These are phyloP conservation scores for Drosophila ironensis DNA, from an alignment of 1,140 invertebrate species.

Conservation along the genomic window DNA sequence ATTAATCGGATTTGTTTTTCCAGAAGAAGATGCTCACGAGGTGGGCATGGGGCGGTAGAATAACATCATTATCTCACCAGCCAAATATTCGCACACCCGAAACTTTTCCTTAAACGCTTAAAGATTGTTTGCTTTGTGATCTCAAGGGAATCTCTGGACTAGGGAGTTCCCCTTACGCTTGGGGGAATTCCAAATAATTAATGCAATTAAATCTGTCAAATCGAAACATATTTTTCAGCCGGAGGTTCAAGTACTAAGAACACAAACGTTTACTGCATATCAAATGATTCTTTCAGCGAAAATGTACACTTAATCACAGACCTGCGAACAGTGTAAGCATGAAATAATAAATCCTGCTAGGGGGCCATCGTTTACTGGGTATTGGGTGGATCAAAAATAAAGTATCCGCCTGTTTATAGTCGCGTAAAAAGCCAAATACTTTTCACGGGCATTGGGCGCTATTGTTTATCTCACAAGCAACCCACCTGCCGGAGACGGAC, in stretches of 20 bases:
- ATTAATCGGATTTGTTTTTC: slow-evolving; percentile 40
- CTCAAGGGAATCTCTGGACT: not conserved
- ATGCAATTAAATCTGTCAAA: too few relatives aligned
- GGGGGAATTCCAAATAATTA: too few relatives aligned
- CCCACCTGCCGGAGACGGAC: slow-evolving; percentile 32
- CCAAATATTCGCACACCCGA: slow-evolving; percentile 43
- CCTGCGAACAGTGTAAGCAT: not conserved
- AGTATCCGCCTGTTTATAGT: slow-evolving; percentile 23
- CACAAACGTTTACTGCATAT: too few relatives aligned
- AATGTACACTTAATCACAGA: too few relatives aligned
- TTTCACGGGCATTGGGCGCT: slow-evolving; percentile 8
- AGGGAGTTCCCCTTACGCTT: not conserved
- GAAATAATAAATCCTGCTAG: not conserved
- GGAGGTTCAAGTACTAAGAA: too few relatives aligned
- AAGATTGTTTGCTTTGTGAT: not conserved
- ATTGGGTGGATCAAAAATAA: slow-evolving; percentile 19
- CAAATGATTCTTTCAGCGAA: too few relatives aligned
- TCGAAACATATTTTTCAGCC: too few relatives aligned
- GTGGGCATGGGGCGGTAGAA: not conserved
- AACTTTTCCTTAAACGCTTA: slow-evolving; percentile 52
- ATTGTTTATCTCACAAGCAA: slow-evolving; percentile 58
- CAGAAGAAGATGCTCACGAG: not conserved
- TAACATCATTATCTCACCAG: slow-evolving; percentile 59
- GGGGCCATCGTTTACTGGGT: slow-evolving; percentile 1
- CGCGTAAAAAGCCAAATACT: slow-evolving; percentile 23